Percentiles rank a stretch among this genome's conserved stretches.
Evolutionary conservation across 2,888 invertebrate genomes (phyloP).

Genomic region (Coelogynopora nodosa): DNA sequence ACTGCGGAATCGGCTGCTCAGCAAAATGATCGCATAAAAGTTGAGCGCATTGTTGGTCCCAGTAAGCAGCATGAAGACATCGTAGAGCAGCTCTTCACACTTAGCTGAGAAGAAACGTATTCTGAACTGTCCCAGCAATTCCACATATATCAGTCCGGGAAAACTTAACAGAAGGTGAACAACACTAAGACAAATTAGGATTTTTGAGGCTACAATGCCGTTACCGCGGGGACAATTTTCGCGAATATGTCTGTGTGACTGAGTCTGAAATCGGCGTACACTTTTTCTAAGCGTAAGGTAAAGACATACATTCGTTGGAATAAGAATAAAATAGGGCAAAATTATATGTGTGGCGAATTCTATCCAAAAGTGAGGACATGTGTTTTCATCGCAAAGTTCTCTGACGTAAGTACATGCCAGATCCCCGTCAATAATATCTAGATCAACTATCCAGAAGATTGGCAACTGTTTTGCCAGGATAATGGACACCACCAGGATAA

Average conservation of each 20-base stretch:
- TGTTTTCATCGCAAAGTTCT: not conserved
- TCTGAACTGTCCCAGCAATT: constrained; percentile 24
- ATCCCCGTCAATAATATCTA: not conserved
- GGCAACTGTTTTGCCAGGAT: constrained; percentile 2
- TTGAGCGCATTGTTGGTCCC: constrained; percentile 26
- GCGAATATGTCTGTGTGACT: too few species aligned
- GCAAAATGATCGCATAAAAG: not conserved
- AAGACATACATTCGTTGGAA: too few species aligned
- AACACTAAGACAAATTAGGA: constrained; percentile 29
- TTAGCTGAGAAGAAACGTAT: not conserved
- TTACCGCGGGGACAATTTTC: too few species aligned
- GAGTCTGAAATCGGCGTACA: too few species aligned
- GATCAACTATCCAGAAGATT: not conserved
- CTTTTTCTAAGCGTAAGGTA: too few species aligned
- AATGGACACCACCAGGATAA: not conserved
- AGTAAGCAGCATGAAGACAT: constrained; percentile 10
- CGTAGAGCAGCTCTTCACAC: constrained; percentile 11
- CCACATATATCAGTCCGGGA: constrained; percentile 3
- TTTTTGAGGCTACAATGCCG: constrained; percentile 20
- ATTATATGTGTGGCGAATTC: too few species aligned
- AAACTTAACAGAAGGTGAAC: constrained; percentile 26
- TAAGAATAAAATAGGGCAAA: too few species aligned
- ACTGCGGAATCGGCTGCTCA: not conserved
- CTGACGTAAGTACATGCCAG: not conserved
- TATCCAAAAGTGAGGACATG: constrained; percentile 34